A percentile compares a stretch with the other conserved stretches of the same genome.
Conservation (phyloP, 1,140 invertebrate species). For the Drosophila chauvacae region DNA sequence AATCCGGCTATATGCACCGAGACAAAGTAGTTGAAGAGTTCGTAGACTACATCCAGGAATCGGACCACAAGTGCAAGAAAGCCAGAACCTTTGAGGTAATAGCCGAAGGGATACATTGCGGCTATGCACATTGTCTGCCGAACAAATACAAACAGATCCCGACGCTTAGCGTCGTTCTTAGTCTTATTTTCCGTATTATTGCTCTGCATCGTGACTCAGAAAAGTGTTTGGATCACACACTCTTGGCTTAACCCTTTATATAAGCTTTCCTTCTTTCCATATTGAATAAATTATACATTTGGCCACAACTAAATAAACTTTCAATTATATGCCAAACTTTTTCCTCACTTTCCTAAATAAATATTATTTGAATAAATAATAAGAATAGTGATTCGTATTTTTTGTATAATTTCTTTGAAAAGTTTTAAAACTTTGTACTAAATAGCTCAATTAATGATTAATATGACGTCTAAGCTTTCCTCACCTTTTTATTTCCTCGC, state of each 20-base stretch:
- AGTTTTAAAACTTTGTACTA: conserved; percentile 7
- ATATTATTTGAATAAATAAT: conserved; percentile 54
- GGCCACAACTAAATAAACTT: conserved; percentile 13
- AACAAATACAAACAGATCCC: conserved; percentile 70
- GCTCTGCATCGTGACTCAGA: neutral
- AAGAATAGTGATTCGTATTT: neutral
- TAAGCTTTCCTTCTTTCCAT: neutral
- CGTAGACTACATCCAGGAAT: conserved; percentile 46
- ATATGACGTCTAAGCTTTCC: neutral
- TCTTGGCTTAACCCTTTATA: conserved; percentile 12
- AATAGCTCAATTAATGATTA: conserved; percentile 5
- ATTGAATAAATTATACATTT: conserved; percentile 10
- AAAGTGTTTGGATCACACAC: no score
- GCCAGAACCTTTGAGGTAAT: conserved; percentile 11
- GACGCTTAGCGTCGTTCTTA: conserved; percentile 28
- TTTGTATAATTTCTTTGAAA: neutral
- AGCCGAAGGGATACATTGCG: conserved; percentile 65
- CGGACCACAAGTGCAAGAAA: conserved; percentile 23
- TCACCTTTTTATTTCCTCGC: neutral
- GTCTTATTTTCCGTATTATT: conserved; percentile 1
- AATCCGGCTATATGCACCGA: conserved; percentile 61
- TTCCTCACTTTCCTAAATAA: neutral
- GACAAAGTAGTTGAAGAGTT: conserved; percentile 70
- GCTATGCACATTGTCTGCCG: conserved; percentile 61
- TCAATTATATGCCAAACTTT: conserved; percentile 29